Conservation (phyloP, 2,888 invertebrate genomes). For the Gerris lacustris region DNA sequence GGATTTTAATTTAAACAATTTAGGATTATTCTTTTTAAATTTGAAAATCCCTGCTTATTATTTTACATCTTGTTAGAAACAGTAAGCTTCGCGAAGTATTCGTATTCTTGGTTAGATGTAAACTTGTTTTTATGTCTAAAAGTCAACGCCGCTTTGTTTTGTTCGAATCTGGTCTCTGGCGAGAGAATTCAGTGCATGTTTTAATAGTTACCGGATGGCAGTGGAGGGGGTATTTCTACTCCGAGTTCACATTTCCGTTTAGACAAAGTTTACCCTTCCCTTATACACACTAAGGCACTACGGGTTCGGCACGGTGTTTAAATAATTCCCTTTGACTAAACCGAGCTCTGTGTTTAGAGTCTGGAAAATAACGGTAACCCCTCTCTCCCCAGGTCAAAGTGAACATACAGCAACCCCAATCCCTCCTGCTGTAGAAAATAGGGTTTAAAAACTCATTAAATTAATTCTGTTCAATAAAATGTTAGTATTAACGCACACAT, state of each 20-base stretch:
- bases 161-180: too few species aligned
- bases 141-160: too few species aligned
- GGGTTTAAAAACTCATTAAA: slow-evolving; percentile 1
- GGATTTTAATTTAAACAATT: too few species aligned
- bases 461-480: not conserved
- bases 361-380: not conserved
- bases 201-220: not conserved
- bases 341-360: not conserved
- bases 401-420: too few species aligned
- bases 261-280: not conserved
- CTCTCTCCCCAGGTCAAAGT: not conserved
- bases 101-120: too few species aligned
- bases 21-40: too few species aligned
- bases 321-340: slow-evolving; percentile 5
- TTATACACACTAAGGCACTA: not conserved
- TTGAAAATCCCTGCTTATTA: too few species aligned
- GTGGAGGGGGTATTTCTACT: not conserved
- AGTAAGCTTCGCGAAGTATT: too few species aligned
- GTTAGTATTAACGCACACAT: not conserved
- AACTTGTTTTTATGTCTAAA: too few species aligned
- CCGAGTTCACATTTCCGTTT: not conserved
- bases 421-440: too few species aligned
- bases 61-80: too few species aligned
- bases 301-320: not conserved
- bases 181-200: not conserved